phyloP scores from a whole-genome alignment of 1,140 invertebrate genomes.

The Sitodiplosis mosellana region DNA sequence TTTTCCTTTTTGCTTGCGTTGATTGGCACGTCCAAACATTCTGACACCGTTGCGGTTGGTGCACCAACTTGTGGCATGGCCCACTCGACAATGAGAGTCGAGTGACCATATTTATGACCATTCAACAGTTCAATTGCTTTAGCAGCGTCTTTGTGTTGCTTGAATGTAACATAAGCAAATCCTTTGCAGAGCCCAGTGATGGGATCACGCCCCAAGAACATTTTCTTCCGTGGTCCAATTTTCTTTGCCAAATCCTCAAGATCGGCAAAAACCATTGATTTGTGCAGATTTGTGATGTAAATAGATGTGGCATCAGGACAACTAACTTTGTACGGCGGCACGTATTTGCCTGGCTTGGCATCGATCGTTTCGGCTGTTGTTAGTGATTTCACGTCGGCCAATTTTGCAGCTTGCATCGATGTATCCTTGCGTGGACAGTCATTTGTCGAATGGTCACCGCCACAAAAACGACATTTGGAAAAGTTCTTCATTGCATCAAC shows the following conservation, averaged over 20 bases:
- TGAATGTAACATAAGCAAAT: conserved; percentile 95
- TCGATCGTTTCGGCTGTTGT: neutral
- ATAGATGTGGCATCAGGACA: conserved; percentile 69
- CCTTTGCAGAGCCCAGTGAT: conserved; percentile 69
- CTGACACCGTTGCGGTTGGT: too few species aligned
- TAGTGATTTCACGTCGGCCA: too few species aligned
- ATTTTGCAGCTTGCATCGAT: too few species aligned
- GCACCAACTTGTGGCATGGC: conserved; percentile 81
- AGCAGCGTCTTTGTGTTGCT: conserved; percentile 71
- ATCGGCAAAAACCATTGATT: conserved; percentile 79
- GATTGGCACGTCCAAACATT: too few species aligned
- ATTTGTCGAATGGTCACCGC: too few species aligned
- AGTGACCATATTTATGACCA: conserved; percentile 94
- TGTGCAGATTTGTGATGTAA: conserved; percentile 86
- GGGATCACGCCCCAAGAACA: conserved; percentile 67
- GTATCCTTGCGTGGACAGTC: too few species aligned
- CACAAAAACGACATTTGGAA: too few species aligned
- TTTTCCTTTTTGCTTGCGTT: too few species aligned
- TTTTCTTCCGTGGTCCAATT: conserved; percentile 30
- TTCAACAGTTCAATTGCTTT: conserved; percentile 78
- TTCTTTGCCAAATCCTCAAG: conserved; percentile 76
- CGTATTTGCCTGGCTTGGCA: conserved; percentile 43
- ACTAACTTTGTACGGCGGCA: conserved; percentile 72
- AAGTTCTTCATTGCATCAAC: too few species aligned
- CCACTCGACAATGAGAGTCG: conserved; percentile 97